Percentiles rank a stretch among this genome's conserved stretches.
Evolutionary conservation across 1,140 invertebrate species (phyloP).

Genomic region (Oncopodura yosiiana): DNA sequence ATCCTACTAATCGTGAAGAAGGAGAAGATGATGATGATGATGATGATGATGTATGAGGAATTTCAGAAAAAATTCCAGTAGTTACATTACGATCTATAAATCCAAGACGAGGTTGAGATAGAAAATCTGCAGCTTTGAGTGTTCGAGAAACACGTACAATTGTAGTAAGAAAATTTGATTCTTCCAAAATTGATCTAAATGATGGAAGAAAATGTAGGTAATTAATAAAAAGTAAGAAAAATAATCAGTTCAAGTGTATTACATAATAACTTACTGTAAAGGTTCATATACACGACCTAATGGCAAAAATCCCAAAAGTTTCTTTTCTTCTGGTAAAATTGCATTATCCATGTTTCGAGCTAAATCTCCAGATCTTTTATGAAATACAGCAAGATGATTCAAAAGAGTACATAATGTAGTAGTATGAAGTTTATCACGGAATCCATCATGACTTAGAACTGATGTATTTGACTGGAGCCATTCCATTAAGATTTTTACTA

Average conservation of each 20-base stretch:
- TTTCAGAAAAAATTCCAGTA: slow-evolving; percentile 6
- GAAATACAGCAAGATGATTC: slow-evolving; percentile 21
- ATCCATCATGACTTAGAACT: slow-evolving; percentile 10
- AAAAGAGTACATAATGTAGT: slow-evolving; percentile 17
- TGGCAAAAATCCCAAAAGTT: slow-evolving; percentile 29
- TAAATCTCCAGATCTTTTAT: slow-evolving; percentile 10
- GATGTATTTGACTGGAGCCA: slow-evolving; percentile 24
- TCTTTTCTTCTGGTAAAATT: slow-evolving; percentile 32
- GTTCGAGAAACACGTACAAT: slow-evolving; percentile 15
- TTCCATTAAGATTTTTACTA: slow-evolving; percentile 32
- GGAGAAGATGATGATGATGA: background rate
- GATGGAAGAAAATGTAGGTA: background rate
- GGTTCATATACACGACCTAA: slow-evolving; percentile 20
- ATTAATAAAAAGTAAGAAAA: background rate
- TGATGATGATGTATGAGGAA: slow-evolving; percentile 4
- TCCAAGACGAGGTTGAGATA: slow-evolving; percentile 9
- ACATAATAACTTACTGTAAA: slow-evolving; percentile 20
- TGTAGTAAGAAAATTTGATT: slow-evolving; percentile 8
- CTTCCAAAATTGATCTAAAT: slow-evolving; percentile 15
- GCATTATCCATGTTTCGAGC: slow-evolving; percentile 19
- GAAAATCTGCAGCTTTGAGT: slow-evolving; percentile 13
- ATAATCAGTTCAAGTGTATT: background rate
- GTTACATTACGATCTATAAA: slow-evolving; percentile 24
- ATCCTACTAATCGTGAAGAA: no score
- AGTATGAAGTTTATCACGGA: slow-evolving; percentile 22